A percentile compares a stretch with the other conserved stretches of the same genome.
phyloP scores from a whole-genome alignment of 2,113 vertebrate species.

The Fulica atra region DNA sequence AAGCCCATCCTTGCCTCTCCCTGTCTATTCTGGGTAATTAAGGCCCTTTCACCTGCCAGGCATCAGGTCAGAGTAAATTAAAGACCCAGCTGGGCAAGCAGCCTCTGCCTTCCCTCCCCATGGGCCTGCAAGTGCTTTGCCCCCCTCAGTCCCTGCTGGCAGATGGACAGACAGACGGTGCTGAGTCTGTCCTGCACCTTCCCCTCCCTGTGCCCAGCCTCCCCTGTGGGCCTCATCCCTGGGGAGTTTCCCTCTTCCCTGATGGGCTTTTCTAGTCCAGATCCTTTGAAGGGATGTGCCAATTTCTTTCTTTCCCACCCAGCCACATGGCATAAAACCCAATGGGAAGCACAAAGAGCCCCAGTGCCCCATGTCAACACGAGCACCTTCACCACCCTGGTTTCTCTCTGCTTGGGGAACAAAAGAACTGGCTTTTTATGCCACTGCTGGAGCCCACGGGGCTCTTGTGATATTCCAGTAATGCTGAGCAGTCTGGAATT shows the following conservation, averaged over 20 bases:
- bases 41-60: not conserved
- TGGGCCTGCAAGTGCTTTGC: not conserved
- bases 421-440: not conserved
- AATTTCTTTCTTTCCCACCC: fast-evolving
- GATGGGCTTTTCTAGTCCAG: not conserved
- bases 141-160: fast-evolving
- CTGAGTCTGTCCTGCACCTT: not conserved
- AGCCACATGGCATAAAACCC: not conserved
- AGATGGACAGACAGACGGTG: fast-evolving
- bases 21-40: not conserved
- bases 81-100: not conserved
- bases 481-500: not conserved
- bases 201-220: too few species aligned
- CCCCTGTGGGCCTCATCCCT: not conserved
- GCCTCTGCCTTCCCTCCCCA: not conserved
- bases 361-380: not conserved
- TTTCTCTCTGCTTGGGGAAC: not conserved
- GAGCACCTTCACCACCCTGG: not conserved
- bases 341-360: not conserved
- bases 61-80: not conserved
- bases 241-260: not conserved
- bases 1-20: not conserved
- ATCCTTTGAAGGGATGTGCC: not conserved
- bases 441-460: fast-evolving
- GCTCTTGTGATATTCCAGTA: not conserved